Base-by-base conservation (phyloP, 2,888 invertebrate genomes). In the Vesta saturnalis region DNA sequence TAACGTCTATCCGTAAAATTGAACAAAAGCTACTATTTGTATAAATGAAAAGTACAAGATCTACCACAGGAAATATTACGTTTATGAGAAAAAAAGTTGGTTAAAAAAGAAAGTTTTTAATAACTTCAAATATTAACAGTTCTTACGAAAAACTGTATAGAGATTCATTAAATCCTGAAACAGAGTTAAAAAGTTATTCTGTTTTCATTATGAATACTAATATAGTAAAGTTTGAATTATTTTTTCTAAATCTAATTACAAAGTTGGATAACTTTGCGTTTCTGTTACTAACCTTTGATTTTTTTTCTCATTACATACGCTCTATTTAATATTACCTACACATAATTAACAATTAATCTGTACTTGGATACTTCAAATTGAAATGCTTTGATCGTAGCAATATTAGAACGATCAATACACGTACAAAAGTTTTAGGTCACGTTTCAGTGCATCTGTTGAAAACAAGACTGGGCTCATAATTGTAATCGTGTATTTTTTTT, bases 181-280 rank as follows among this genome's bases (percentile, higher is more conserved):
- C 39, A 46, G 61, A 46, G 55, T 61, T 61, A 66, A 66, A 65
- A 66, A 66, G 66, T 66, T 66, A 30, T 57, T 56, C 57, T 39
- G 61, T 57, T 66, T 66, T 66, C 66, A 57, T 66, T 66, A 66
- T 66, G 66, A 66, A 66, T 65, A 60, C 61, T 58, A 61, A 65
- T 60, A 60, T 57, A 61, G 47, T 56, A 49, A 60, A 61, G 66
- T 65, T 60, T 56, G 66, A 61, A 61, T 66, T 66, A 66, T 66
- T 57, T 66, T 66, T 61, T 61, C 60, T 56, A 66, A 66, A 66
- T 61, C 66, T 66, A 66, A 66, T 66, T 66, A 66, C 49, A 66
- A 49, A 57, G 35, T 60, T 66, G 47, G 35, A 30, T 57, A 61
- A 61, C 66, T 66, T 57, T 46, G 14, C 21, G 57, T 60, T 66